phyloP scores from a whole-genome alignment of 1,140 invertebrate species.

The Drosophila parvula region DNA sequence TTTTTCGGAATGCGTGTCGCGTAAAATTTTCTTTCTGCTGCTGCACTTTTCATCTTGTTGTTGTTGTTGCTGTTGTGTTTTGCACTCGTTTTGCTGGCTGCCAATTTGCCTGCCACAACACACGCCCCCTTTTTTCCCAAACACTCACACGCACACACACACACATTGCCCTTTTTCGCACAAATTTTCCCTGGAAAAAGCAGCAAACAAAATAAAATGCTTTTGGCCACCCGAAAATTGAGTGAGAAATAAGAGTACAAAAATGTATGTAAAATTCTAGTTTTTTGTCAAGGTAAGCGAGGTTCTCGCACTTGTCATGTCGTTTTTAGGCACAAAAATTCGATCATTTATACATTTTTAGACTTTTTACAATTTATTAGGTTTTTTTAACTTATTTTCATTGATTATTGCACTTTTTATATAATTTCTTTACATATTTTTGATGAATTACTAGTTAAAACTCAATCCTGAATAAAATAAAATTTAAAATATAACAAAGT shows the following conservation, averaged over 20 bases:
- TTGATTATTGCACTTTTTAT: background rate
- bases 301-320: slow-evolving; percentile 11
- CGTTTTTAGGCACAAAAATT: slow-evolving; percentile 64
- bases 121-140: slow-evolving; percentile 3
- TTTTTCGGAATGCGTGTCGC: slow-evolving; percentile 76
- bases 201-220: slow-evolving; percentile 59
- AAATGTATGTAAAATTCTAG: background rate
- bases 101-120: slow-evolving; percentile 64
- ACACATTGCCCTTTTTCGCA: slow-evolving; percentile 17
- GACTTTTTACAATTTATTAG: background rate
- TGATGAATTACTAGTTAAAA: background rate
- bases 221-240: slow-evolving; percentile 35
- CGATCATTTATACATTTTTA: slow-evolving; percentile 56
- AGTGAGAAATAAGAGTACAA: slow-evolving; percentile 1
- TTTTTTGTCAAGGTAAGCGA: slow-evolving; percentile 3
- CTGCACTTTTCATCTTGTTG: slow-evolving; percentile 26
- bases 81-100: slow-evolving; percentile 34
- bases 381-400: background rate
- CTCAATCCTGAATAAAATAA: background rate
- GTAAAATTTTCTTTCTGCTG: slow-evolving; percentile 49
- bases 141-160: slow-evolving; percentile 6
- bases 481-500: too few relatives aligned
- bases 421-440: background rate
- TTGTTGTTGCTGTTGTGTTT: slow-evolving; percentile 2
- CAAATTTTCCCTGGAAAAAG: slow-evolving; percentile 7